phyloP scores from a whole-genome alignment of 2,888 invertebrate species.

The Athetis lepigone region DNA sequence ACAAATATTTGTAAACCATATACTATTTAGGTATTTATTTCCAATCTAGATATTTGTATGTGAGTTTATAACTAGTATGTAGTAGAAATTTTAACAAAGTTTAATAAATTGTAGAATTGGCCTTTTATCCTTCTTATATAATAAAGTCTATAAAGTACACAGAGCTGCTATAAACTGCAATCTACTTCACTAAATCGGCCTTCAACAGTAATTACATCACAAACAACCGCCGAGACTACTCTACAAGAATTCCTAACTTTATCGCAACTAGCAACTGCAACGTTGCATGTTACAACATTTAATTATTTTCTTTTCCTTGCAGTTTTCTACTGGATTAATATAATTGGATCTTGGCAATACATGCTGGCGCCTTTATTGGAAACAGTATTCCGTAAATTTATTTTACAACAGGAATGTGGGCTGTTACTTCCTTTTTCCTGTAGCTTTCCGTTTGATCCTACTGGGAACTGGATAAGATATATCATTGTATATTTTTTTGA shows the following conservation, averaged over 20 bases:
- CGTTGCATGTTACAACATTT: constrained; percentile 32
- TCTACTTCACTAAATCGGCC: constrained; percentile 18
- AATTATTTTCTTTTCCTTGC: constrained; percentile 54
- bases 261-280: constrained; percentile 16
- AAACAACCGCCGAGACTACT: constrained; percentile 25
- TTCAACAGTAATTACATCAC: constrained; percentile 38
- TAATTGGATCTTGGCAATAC: constrained; percentile 72
- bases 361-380: constrained; percentile 67
- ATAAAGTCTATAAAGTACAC: background rate
- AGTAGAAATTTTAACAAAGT: no score
- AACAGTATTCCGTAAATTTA: constrained; percentile 65
- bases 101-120: no score
- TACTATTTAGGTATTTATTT: no score
- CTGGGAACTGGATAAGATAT: constrained; percentile 72
- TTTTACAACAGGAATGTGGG: constrained; percentile 68
- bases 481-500: constrained; percentile 73
- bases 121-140: background rate
- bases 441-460: constrained; percentile 73
- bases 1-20: no score
- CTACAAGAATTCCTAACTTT: constrained; percentile 26
- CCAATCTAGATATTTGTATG: no score
- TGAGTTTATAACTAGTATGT: no score
- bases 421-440: constrained; percentile 72
- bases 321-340: constrained; percentile 73
- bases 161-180: background rate